Conservation (phyloP, 2,888 invertebrate species). For the Ommatoiulus sabulosus region DNA sequence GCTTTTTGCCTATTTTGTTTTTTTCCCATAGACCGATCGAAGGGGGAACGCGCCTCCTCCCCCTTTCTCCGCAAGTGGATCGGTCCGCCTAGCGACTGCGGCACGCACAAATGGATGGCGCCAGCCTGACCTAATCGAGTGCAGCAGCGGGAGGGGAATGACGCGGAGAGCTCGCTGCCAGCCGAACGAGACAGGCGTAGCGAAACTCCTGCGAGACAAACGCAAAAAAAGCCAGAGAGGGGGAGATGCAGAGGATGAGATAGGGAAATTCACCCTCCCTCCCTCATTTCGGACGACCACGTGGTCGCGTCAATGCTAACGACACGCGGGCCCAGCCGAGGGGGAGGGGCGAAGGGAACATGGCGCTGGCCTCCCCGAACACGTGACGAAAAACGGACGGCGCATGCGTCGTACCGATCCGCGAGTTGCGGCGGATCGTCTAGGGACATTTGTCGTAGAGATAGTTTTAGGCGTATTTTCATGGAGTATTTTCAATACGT, state of each 20-base stretch:
- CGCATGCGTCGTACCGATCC: no score
- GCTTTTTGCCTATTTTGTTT: not conserved
- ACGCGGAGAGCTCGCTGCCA: not conserved
- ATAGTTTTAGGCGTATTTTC: no score
- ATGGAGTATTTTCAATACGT: no score
- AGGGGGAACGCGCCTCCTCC: not conserved
- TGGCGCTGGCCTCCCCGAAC: not conserved
- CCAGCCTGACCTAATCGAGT: constrained; percentile 23
- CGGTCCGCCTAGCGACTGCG: not conserved
- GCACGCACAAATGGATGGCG: not conserved
- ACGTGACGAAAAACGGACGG: no score
- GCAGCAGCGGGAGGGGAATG: constrained; percentile 34
- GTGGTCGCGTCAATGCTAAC: not conserved
- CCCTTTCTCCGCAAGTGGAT: not conserved
- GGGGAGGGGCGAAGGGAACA: not conserved
- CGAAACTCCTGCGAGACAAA: constrained; percentile 7
- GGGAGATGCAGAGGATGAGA: not conserved
- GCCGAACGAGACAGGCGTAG: not conserved
- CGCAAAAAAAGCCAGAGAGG: not conserved
- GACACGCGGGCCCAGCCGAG: not conserved
- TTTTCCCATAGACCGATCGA: not conserved
- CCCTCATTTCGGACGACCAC: not conserved
- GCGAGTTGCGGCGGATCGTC: no score
- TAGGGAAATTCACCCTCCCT: not conserved
- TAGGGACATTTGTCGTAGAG: no score